Evolutionary conservation across 2,113 vertebrate species (phyloP).

Genomic region (Prunella fulvescens): DNA sequence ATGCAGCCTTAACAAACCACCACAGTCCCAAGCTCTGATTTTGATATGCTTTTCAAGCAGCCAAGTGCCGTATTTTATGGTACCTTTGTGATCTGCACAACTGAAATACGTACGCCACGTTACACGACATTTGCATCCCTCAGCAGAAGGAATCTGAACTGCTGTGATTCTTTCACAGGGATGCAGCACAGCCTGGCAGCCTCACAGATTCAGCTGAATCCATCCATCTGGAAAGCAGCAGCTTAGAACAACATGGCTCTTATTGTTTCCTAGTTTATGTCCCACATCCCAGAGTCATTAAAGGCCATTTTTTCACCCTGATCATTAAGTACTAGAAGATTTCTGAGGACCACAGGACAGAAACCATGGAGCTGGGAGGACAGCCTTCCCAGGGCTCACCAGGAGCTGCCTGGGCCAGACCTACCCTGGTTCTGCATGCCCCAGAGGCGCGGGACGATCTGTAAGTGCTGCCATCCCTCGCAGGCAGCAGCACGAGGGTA

Average conservation of each 20-base stretch:
- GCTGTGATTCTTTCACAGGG: conserved; percentile 18
- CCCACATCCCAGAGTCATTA: neutral
- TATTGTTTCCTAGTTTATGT: neutral
- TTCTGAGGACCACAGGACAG: neutral
- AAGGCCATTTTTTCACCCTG: neutral
- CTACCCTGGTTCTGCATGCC: neutral
- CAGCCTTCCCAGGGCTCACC: neutral
- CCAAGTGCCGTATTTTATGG: neutral
- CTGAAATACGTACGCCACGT: conserved; percentile 9
- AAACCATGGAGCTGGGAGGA: neutral
- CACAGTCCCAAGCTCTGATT: neutral
- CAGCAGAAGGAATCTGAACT: neutral
- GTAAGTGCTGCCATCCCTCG: neutral
- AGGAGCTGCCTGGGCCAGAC: neutral
- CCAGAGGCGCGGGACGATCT: accelerated
- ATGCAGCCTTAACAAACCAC: neutral
- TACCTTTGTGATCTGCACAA: conserved; percentile 29
- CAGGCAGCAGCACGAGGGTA: neutral
- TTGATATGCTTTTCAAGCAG: neutral
- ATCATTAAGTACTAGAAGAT: accelerated
- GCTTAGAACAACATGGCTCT: neutral
- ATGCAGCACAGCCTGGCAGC: neutral
- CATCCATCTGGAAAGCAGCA: conserved; percentile 31
- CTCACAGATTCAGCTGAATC: neutral
- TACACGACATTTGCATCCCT: conserved; percentile 20